Percentiles rank a stretch among this genome's conserved stretches.
Conservation (phyloP, 2,113 vertebrate genomes). For the Pyrgilauda ruficollis region DNA sequence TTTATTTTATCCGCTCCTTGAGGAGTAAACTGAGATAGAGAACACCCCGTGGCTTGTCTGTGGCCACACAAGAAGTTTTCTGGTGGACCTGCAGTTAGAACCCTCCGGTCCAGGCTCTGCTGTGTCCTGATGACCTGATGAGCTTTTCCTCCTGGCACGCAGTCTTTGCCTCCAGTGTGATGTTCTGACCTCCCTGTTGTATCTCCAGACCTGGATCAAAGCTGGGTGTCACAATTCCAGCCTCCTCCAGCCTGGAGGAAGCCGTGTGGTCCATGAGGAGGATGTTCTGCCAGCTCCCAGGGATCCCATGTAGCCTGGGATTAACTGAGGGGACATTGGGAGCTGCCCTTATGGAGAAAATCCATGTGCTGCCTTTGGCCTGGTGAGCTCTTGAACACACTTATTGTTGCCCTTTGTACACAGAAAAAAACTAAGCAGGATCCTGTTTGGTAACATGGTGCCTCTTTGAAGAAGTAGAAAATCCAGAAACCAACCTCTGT, state of each 20-base stretch:
- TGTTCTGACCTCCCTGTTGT: neutral
- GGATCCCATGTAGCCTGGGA: neutral
- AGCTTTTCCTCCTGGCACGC: neutral
- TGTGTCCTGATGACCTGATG: neutral
- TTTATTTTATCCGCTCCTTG: neutral
- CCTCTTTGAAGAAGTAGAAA: conserved; percentile 6
- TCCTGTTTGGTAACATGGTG: neutral
- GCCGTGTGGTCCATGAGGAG: neutral
- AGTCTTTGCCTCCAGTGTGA: neutral
- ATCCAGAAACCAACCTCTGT: neutral
- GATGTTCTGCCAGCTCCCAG: neutral
- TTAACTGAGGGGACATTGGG: neutral
- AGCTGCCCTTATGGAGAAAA: neutral
- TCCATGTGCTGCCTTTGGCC: neutral
- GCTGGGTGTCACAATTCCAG: neutral
- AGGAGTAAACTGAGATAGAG: conserved; percentile 7
- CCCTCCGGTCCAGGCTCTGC: neutral
- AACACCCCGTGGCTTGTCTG: neutral
- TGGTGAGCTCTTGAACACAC: neutral
- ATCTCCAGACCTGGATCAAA: neutral
- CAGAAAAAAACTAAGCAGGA: neutral
- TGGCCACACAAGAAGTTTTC: conserved; percentile 32
- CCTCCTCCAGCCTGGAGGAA: neutral
- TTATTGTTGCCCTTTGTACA: neutral
- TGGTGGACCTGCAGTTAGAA: neutral